A percentile compares a stretch with the other conserved stretches of the same genome.
phyloP scores from a whole-genome alignment of 2,888 invertebrate genomes.

The Diaperis boleti region DNA sequence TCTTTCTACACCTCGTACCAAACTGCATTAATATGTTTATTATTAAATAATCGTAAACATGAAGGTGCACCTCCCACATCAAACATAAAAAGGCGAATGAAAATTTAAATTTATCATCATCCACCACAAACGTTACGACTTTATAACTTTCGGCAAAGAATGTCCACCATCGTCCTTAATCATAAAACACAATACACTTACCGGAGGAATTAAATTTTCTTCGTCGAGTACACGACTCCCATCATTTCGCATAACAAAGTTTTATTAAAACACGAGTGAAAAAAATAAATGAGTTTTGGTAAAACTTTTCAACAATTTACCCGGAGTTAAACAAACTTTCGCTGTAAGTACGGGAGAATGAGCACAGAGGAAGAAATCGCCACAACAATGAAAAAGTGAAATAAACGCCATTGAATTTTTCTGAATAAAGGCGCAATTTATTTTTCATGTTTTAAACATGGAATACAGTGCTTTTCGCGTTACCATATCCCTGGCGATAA shows the following conservation, averaged over 20 bases:
- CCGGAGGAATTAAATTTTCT: background rate
- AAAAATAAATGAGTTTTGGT: background rate
- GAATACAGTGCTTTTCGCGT: constrained; percentile 9
- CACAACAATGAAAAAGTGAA: constrained; percentile 1
- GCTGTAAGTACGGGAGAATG: background rate
- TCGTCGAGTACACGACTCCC: background rate
- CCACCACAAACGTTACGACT: too few species aligned
- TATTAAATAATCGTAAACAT: too few species aligned
- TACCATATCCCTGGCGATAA: constrained; percentile 3
- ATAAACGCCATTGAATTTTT: constrained; percentile 24
- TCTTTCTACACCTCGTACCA: too few species aligned
- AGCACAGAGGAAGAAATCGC: constrained; percentile 6
- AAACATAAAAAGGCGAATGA: too few species aligned
- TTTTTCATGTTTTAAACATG: constrained; percentile 32
- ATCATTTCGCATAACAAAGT: background rate
- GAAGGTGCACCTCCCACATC: too few species aligned
- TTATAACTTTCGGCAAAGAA: too few species aligned
- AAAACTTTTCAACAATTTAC: constrained; percentile 4
- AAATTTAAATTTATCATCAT: too few species aligned
- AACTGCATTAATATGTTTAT: too few species aligned
- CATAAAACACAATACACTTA: background rate
- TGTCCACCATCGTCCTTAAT: too few species aligned
- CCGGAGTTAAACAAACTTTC: background rate
- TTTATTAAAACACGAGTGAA: constrained; percentile 5
- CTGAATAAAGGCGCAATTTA: constrained; percentile 25